A percentile compares a stretch with the other conserved stretches of the same genome.
These are phyloP conservation scores for Batillaria attramentaria DNA, from an alignment of 1,140 invertebrate genomes.

Conservation along the genomic window DNA sequence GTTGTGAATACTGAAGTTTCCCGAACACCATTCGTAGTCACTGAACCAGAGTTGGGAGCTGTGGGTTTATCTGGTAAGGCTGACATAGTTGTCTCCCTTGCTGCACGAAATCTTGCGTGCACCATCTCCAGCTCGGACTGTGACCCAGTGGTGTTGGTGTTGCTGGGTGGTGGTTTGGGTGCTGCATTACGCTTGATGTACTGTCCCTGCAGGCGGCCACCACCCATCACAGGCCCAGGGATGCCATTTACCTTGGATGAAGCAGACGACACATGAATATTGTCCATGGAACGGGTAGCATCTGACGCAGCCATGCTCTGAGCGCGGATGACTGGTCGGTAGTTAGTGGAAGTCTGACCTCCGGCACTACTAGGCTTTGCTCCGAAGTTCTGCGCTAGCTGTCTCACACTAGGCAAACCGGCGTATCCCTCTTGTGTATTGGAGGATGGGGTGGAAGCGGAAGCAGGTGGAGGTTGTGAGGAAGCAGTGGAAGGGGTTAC, in stretches of 20 bases:
- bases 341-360: constrained; percentile 7
- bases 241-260: constrained; percentile 24
- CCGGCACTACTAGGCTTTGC: constrained; percentile 9
- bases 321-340: constrained; percentile 13
- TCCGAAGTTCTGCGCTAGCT: constrained; percentile 38
- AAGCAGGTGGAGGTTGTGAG: not conserved
- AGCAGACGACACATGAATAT: not conserved
- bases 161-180: not conserved
- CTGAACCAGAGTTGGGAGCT: not conserved
- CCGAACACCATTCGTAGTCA: not conserved
- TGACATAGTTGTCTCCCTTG: not conserved
- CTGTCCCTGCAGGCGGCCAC: constrained; percentile 1
- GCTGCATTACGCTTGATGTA: constrained; percentile 4
- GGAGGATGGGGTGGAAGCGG: not conserved
- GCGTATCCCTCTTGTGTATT: constrained; percentile 3
- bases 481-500: constrained; percentile 13
- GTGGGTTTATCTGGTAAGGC: constrained; percentile 2
- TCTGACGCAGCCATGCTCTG: constrained; percentile 19
- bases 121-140: constrained; percentile 20
- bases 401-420: constrained; percentile 34
- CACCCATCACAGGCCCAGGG: not conserved
- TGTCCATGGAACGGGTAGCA: not conserved
- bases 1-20: not conserved
- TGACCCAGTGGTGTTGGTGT: not conserved
- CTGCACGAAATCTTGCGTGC: constrained; percentile 1